These are phyloP conservation scores for Coremacera marginata DNA, from an alignment of 2,888 invertebrate species.

Conservation along the genomic window DNA sequence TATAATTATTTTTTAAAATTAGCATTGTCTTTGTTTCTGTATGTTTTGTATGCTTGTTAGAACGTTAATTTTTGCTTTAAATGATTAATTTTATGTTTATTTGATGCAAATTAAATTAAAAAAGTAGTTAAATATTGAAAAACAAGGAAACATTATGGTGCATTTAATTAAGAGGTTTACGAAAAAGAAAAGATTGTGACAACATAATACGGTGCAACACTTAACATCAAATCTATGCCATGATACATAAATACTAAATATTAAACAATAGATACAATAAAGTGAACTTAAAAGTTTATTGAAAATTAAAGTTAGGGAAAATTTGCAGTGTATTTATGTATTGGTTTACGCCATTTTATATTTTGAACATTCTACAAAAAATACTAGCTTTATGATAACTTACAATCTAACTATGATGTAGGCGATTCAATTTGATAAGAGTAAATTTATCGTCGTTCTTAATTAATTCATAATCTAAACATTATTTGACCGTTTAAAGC, in stretches of 20 bases:
- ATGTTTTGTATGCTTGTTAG: background rate
- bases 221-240: background rate
- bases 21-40: conserved; percentile 6
- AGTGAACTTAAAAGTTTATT: background rate
- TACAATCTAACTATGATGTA: too few species aligned
- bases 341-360: too few species aligned
- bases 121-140: conserved; percentile 26
- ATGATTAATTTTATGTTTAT: background rate
- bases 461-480: too few species aligned
- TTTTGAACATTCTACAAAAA: too few species aligned
- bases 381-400: too few species aligned
- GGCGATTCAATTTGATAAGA: too few species aligned
- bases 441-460: too few species aligned
- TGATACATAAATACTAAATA: background rate
- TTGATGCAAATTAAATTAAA: conserved; percentile 37
- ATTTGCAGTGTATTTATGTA: background rate
- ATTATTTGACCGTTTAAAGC: too few species aligned
- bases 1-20: background rate
- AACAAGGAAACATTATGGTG: background rate
- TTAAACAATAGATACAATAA: background rate
- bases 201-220: conserved; percentile 8
- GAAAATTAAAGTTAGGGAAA: background rate
- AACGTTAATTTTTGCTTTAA: conserved; percentile 16
- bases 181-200: background rate
- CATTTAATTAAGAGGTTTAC: background rate